Percentiles rank a stretch among this genome's conserved stretches.
Evolutionary conservation across 2,113 vertebrate species (phyloP).

Genomic region (Chaetops frenatus): DNA sequence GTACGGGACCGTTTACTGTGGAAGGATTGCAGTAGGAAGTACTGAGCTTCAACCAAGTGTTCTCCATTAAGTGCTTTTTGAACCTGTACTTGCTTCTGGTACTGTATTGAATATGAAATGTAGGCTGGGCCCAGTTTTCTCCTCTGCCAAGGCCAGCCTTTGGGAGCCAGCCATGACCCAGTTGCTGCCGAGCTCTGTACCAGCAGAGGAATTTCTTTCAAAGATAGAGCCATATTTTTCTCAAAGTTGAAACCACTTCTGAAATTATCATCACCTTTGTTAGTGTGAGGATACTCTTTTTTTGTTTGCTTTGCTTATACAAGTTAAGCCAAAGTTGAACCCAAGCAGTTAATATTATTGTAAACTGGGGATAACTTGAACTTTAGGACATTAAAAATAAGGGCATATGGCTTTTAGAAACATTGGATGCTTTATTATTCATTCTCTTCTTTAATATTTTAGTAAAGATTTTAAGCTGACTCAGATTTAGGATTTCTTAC

Average conservation of each 20-base stretch:
- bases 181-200: neutral
- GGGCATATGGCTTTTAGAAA: slow-evolving; percentile 30
- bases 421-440: slow-evolving; percentile 27
- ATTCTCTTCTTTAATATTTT: slow-evolving; percentile 29
- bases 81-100: neutral
- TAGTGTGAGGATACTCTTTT: neutral
- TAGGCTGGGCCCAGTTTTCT: neutral
- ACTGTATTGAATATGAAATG: neutral
- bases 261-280: neutral
- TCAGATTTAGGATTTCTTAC: slow-evolving; percentile 18
- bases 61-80: neutral
- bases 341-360: neutral
- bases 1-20: neutral
- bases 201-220: neutral
- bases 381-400: slow-evolving; percentile 16
- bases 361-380: slow-evolving; percentile 23
- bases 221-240: neutral
- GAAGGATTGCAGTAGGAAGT: neutral
- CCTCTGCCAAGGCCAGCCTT: neutral
- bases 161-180: neutral
- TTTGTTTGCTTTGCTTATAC: neutral
- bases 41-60: neutral
- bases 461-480: slow-evolving; percentile 20
- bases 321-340: neutral
- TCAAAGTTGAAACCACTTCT: neutral